Conservation (phyloP, 2,797 vertebrate species). For the Acrossocheilus fasciatus region DNA sequence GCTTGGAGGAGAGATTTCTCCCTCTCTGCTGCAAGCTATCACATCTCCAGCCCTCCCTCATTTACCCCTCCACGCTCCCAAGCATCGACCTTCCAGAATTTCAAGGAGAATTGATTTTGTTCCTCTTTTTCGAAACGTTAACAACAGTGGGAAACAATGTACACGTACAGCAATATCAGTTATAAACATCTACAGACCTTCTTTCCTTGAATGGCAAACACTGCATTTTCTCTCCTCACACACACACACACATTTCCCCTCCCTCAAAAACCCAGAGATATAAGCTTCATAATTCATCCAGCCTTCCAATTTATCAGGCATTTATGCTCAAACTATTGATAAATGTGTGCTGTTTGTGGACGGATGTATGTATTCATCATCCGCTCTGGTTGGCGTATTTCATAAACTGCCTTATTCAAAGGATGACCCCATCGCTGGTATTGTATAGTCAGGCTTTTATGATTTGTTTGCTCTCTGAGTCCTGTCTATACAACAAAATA, state of each 20-base stretch:
- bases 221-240: constrained; percentile 42
- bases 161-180: constrained; percentile 66
- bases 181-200: constrained; percentile 67
- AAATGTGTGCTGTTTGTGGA: constrained; percentile 44
- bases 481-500: constrained; percentile 43
- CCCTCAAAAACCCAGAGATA: constrained; percentile 67
- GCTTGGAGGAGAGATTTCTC: constrained; percentile 34
- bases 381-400: constrained; percentile 32
- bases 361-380: constrained; percentile 36
- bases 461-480: constrained; percentile 45
- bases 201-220: constrained; percentile 72
- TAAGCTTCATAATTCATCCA: constrained; percentile 74
- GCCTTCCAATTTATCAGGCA: constrained; percentile 40
- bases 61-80: constrained; percentile 47
- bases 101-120: constrained; percentile 82
- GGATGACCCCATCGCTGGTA: constrained; percentile 40
- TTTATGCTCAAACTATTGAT: constrained; percentile 41
- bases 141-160: constrained; percentile 66
- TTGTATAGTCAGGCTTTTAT: constrained; percentile 37
- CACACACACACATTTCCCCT: constrained; percentile 17
- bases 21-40: constrained; percentile 58
- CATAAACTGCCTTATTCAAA: constrained; percentile 49
- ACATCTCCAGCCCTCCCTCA: constrained; percentile 47
- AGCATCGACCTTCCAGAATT: constrained; percentile 77
- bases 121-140: constrained; percentile 73